Conservation (phyloP, 2,888 invertebrate genomes). For the Lampropteryx suffumata region DNA sequence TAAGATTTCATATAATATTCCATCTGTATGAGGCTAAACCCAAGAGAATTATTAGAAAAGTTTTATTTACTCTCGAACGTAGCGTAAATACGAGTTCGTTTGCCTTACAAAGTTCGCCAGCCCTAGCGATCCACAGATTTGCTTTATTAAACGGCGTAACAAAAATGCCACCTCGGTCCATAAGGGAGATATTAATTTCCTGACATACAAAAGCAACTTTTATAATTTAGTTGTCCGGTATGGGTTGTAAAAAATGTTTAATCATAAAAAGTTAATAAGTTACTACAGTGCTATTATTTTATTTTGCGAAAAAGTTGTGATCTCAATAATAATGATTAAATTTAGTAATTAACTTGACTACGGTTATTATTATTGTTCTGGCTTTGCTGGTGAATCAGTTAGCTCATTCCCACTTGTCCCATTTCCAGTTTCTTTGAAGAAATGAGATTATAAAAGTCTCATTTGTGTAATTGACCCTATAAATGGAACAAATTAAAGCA, state of each 20-base stretch:
- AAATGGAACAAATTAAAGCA: too few relatives aligned
- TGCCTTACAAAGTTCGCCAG: background rate
- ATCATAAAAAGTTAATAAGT: slow-evolving; percentile 1
- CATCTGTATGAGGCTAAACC: background rate
- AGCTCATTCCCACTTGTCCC: too few relatives aligned
- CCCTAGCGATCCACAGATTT: slow-evolving; percentile 8
- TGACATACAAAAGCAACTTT: slow-evolving; percentile 1
- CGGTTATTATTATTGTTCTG: slow-evolving; percentile 1
- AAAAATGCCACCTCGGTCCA: background rate
- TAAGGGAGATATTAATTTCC: background rate
- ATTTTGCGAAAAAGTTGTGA: slow-evolving; percentile 4
- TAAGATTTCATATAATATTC: background rate
- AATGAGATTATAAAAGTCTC: too few relatives aligned
- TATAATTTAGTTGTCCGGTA: slow-evolving; percentile 6
- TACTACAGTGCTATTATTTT: background rate
- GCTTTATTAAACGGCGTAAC: slow-evolving; percentile 11
- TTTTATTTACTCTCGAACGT: background rate
- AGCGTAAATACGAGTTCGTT: too few relatives aligned
- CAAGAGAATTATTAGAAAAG: slow-evolving; percentile 4
- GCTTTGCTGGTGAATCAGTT: background rate
- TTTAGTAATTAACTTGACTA: slow-evolving; percentile 9
- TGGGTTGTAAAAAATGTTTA: slow-evolving; percentile 7
- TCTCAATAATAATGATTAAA: slow-evolving; percentile 11
- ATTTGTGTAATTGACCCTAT: too few relatives aligned
- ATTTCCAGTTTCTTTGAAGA: too few relatives aligned